A percentile compares a stretch with the other conserved stretches of the same genome.
Conservation (phyloP, 2,797 vertebrate genomes). For the Erithacus rubecula region DNA sequence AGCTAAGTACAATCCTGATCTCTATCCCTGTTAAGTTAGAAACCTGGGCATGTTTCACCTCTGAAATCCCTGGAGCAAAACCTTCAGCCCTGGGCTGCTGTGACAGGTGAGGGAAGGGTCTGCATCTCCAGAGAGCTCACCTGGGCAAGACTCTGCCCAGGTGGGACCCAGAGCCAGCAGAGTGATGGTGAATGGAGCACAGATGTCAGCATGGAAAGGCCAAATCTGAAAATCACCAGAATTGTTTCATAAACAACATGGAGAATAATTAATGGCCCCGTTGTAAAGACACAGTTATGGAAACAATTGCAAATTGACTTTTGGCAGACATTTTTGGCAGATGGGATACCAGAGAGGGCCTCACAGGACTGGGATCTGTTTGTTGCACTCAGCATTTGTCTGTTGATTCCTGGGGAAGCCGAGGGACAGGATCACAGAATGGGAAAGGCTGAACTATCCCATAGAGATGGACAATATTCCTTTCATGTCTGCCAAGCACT, state of each 20-base stretch:
- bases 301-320: slow-evolving; percentile 13
- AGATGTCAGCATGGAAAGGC: not conserved
- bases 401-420: accelerated
- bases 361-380: not conserved
- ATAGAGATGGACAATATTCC: not conserved
- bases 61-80: not conserved
- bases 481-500: not conserved
- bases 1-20: not conserved
- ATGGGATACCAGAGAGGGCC: not conserved
- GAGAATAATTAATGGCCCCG: not conserved
- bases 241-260: not conserved
- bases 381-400: not conserved
- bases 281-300: not conserved
- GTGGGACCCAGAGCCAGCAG: not conserved
- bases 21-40: not conserved
- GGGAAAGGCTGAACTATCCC: not conserved
- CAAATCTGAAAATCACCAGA: not conserved
- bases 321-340: slow-evolving; percentile 3
- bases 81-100: not conserved
- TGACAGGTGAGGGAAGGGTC: not conserved
- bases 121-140: not conserved
- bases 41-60: not conserved
- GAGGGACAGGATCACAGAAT: not conserved
- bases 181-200: not conserved
- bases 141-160: not conserved